A percentile compares a stretch with the other conserved stretches of the same genome.
Evolutionary conservation across 2,888 invertebrate genomes (phyloP).

Genomic region (Diarsia brunnea): DNA sequence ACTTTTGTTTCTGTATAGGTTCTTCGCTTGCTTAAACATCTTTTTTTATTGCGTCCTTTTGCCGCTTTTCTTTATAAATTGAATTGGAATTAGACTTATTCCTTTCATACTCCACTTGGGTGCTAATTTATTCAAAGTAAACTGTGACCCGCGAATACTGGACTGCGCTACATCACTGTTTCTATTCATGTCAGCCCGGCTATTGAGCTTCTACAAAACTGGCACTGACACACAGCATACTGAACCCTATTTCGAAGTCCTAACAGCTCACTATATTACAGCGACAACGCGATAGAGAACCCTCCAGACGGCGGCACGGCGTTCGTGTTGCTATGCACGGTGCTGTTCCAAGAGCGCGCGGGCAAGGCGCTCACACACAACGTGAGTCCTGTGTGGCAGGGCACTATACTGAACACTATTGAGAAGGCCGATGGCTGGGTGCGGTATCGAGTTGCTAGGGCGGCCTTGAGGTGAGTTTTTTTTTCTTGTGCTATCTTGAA

Average conservation of each 20-base stretch:
- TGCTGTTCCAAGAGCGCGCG: slow-evolving; percentile 95
- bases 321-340: slow-evolving; percentile 95
- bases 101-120: too few relatives aligned
- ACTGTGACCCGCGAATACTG: too few relatives aligned
- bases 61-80: too few relatives aligned
- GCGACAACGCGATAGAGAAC: slow-evolving; percentile 72
- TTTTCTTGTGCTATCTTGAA: background rate
- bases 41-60: too few relatives aligned
- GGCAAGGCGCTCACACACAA: slow-evolving; percentile 92
- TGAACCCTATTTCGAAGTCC: background rate
- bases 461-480: slow-evolving; percentile 93
- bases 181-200: too few relatives aligned
- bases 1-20: too few relatives aligned
- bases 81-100: too few relatives aligned
- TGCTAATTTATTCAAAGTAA: too few relatives aligned
- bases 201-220: too few relatives aligned
- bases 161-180: too few relatives aligned
- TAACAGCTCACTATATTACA: slow-evolving; percentile 7
- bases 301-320: slow-evolving; percentile 88
- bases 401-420: slow-evolving; percentile 86
- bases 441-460: slow-evolving; percentile 96
- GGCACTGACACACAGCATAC: background rate
- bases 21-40: too few relatives aligned
- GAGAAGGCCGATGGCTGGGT: slow-evolving; percentile 94
- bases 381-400: slow-evolving; percentile 77